Percentiles rank a stretch among this genome's conserved stretches.
These are phyloP conservation scores for Oreochromis niloticus DNA, from an alignment of 2,113 vertebrate species.

Conservation along the genomic window DNA sequence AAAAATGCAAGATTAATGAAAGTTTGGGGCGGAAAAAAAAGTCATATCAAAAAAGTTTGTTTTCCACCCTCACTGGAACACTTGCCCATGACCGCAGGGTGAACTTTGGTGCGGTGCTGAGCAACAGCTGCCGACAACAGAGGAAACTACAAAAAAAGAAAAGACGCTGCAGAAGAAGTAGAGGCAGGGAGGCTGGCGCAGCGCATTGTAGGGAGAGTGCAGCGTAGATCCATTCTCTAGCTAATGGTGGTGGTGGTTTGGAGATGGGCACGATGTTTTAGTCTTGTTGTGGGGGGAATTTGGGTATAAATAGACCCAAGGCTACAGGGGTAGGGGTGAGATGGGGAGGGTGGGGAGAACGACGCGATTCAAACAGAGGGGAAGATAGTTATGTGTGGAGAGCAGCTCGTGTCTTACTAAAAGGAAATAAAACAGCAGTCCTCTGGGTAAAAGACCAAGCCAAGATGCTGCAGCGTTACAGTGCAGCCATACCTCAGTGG, in stretches of 20 bases:
- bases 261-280: slow-evolving; percentile 28
- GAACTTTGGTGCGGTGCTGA: slow-evolving; percentile 54
- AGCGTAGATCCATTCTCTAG: not conserved
- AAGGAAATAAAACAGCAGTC: not conserved
- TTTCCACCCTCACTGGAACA: slow-evolving; percentile 20
- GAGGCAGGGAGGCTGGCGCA: not conserved
- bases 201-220: not conserved
- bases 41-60: slow-evolving; percentile 18
- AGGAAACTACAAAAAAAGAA: slow-evolving; percentile 18
- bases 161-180: not conserved
- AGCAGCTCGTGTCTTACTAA: not conserved
- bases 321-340: not conserved
- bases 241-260: slow-evolving; percentile 5
- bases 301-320: slow-evolving; percentile 35
- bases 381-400: slow-evolving; percentile 1
- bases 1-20: slow-evolving; percentile 25
- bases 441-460: not conserved
- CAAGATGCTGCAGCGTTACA: not conserved
- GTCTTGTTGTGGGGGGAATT: not conserved
- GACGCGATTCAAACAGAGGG: slow-evolving; percentile 10
- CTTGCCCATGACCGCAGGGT: slow-evolving; percentile 56
- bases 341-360: not conserved
- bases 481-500: not conserved
- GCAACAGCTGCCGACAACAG: slow-evolving; percentile 59
- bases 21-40: not conserved